Conservation (phyloP, 2,797 vertebrate genomes). For the Labeo calbasu region DNA sequence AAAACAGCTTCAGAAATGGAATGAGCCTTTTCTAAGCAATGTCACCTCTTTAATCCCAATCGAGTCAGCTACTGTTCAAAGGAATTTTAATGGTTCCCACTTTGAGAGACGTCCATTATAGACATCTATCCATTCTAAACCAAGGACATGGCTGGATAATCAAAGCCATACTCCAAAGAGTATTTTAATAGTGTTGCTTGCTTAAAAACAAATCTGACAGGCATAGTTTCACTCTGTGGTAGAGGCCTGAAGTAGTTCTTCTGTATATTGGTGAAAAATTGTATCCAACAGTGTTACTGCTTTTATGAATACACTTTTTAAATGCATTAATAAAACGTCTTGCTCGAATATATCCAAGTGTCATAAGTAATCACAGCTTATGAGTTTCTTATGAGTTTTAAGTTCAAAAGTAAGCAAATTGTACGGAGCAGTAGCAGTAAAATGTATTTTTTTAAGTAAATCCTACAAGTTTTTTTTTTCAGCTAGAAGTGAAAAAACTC, state of each 20-base stretch:
- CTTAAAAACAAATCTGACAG: constrained; percentile 25
- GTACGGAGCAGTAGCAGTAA: too few species aligned
- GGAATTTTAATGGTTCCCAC: constrained; percentile 29
- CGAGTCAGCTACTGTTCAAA: constrained; percentile 25
- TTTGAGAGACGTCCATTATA: constrained; percentile 34
- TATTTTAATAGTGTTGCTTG: constrained; percentile 24
- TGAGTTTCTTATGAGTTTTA: too few species aligned
- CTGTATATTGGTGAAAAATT: background rate
- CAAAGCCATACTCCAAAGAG: constrained; percentile 32
- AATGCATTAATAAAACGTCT: background rate
- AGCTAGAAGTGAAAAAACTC: too few species aligned
- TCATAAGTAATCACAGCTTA: too few species aligned
- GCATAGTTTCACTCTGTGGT: constrained; percentile 22
- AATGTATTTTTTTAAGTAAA: too few species aligned
- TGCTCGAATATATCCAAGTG: too few species aligned
- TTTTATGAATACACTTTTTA: background rate
- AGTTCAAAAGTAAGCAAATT: too few species aligned
- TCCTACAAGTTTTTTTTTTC: too few species aligned
- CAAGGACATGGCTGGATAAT: constrained; percentile 34
- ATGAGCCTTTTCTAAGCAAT: constrained; percentile 30
- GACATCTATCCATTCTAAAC: constrained; percentile 28
- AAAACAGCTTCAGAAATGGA: constrained; percentile 29
- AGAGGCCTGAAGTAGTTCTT: background rate
- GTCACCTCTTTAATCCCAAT: constrained; percentile 35
- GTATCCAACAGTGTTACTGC: background rate